Conservation (phyloP, 2,113 vertebrate genomes). For the Zosterops hypoxanthus region DNA sequence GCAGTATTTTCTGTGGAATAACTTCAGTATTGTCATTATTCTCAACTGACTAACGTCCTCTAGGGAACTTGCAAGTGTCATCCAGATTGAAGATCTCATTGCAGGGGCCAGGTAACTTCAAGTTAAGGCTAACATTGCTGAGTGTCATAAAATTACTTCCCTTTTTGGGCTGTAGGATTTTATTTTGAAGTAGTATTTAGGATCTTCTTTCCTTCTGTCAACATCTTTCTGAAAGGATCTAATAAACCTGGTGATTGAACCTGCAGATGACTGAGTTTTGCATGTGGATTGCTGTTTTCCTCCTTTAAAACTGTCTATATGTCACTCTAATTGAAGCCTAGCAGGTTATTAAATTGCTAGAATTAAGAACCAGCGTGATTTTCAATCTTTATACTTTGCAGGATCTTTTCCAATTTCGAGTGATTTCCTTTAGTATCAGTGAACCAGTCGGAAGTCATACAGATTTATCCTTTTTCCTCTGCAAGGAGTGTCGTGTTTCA, state of each 20-base stretch:
- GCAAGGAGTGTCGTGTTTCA: background rate
- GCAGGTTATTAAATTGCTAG: background rate
- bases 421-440: constrained; percentile 1
- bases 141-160: background rate
- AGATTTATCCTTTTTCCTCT: background rate
- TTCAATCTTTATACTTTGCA: constrained; percentile 6
- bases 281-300: background rate
- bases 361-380: constrained; percentile 9
- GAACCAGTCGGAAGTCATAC: background rate
- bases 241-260: constrained; percentile 17
- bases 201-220: constrained; percentile 4
- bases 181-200: background rate
- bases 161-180: background rate
- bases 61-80: background rate
- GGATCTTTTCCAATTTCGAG: constrained; percentile 6
- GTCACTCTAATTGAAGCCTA: constrained; percentile 22
- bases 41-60: background rate
- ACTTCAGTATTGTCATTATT: background rate
- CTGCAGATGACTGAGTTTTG: background rate
- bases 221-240: background rate
- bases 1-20: background rate
- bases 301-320: background rate
- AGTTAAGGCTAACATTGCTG: background rate
- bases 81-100: background rate
- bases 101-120: background rate